phyloP scores from a whole-genome alignment of 2,888 invertebrate genomes.

The Drosophila affinis region DNA sequence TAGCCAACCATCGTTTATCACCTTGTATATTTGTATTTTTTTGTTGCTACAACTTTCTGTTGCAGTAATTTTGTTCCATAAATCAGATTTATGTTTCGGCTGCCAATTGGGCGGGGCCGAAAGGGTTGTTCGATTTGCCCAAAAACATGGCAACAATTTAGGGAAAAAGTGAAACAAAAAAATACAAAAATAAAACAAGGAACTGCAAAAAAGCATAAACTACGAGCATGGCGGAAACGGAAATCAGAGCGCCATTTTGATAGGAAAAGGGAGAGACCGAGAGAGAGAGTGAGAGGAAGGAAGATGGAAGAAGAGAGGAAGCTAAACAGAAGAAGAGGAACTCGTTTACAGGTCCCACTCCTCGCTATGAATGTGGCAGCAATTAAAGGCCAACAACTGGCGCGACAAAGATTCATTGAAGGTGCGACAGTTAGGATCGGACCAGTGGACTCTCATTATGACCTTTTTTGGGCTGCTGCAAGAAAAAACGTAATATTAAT shows the following conservation, averaged over 20 bases:
- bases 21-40: not conserved
- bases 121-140: conserved; percentile 28
- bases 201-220: conserved; percentile 1
- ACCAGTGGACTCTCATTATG: conserved; percentile 57
- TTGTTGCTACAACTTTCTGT: not conserved
- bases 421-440: conserved; percentile 22
- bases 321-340: not conserved
- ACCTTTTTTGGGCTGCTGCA: conserved; percentile 64
- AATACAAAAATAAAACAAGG: conserved; percentile 4
- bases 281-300: conserved; percentile 5
- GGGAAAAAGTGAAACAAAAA: conserved; percentile 18
- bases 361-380: conserved; percentile 44
- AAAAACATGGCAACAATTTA: conserved; percentile 54
- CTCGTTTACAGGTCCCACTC: not conserved
- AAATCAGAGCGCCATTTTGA: conserved; percentile 59
- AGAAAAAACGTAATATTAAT: conserved; percentile 74
- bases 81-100: conserved; percentile 59
- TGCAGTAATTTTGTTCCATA: conserved; percentile 59
- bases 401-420: conserved; percentile 20
- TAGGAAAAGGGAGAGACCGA: conserved; percentile 28
- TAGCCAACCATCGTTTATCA: not conserved
- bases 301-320: not conserved
- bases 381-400: conserved; percentile 54
- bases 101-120: conserved; percentile 18
- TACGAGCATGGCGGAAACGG: conserved; percentile 60